Evolutionary conservation across 1,140 invertebrate genomes (phyloP).

Genomic region (Pachyrhynchus sulphureomaculatus): DNA sequence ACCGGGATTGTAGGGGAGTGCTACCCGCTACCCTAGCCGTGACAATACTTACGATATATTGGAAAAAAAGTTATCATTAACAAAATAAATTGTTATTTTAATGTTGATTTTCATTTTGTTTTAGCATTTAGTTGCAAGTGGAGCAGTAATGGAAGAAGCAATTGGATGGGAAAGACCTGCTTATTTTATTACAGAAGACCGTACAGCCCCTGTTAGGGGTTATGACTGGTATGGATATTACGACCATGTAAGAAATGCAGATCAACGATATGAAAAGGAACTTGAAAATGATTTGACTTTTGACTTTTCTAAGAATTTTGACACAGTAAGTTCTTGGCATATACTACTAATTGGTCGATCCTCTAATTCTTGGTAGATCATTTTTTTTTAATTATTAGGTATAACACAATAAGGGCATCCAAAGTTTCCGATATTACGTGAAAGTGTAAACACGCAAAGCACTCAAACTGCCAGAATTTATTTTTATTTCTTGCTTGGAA

Average conservation of each 20-base stretch:
- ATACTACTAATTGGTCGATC: not conserved
- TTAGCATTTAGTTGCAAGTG: constrained; percentile 64
- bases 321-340: constrained; percentile 64
- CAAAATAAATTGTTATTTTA: too few species aligned
- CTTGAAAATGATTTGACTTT: constrained; percentile 77
- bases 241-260: constrained; percentile 62
- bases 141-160: constrained; percentile 82
- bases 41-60: too few species aligned
- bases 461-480: too few species aligned
- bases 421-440: too few species aligned
- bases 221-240: constrained; percentile 87
- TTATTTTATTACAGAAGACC: constrained; percentile 59
- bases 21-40: too few species aligned
- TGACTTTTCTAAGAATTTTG: constrained; percentile 75
- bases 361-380: not conserved
- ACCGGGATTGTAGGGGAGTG: too few species aligned
- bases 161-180: constrained; percentile 86
- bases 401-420: too few species aligned
- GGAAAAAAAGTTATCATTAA: too few species aligned
- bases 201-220: constrained; percentile 57
- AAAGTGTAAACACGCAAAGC: too few species aligned
- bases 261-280: constrained; percentile 66
- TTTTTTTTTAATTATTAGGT: not conserved
- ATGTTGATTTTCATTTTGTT: constrained; percentile 1
- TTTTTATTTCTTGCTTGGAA: too few species aligned